Base-by-base conservation (phyloP, 2,113 vertebrate species). In the Catharus minimus region DNA sequence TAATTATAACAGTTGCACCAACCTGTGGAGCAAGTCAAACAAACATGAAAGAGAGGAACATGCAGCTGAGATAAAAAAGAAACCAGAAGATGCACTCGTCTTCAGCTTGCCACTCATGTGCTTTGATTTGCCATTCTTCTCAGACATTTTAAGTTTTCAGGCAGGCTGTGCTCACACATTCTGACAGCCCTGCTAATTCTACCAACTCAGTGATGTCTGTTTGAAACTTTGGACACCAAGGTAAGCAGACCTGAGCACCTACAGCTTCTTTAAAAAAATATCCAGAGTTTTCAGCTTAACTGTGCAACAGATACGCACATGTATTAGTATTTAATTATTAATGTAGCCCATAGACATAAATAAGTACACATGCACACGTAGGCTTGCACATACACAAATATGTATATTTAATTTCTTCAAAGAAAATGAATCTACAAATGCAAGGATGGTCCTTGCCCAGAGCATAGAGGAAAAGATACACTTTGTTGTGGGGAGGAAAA, bases 11-110 rank as follows among this genome's bases (percentile, higher is more conserved):
- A 43, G 72, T 89, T 76, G 38, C 62, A 79, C 24, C 84, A 89
- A 82, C 66, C 79, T 73, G 52, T 79, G 64, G 88, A 91, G 30
- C 26, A 82, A 85, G 68, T 39, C 30, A 93, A 92, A 89, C 46
- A 89, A 89, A 80, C 43, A 64, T 55, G 79, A 92, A 92, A 79
- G 72, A 77, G 80, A 82, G 71, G 57, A 90, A 82, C 82, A 49
- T 16, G 32, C n/a, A 71, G 21, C 30, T 2, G 7, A 89, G 64
- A 77, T 52, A 33, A 80, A 94, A 93, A 82, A 60, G 52, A 13
- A 56, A 88, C 36, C 60, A 69, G 60, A 56, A 83, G 22, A 82
- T 89, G 33, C 80, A 44, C 52, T 92, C 30, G 8, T 69, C 64
- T 85, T 82, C 60, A 62, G 47, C 76, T 88, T 66, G 39, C 86